A percentile compares a stretch with the other conserved stretches of the same genome.
Conservation (phyloP, 1,140 invertebrate genomes). For the Babylonia areolata region DNA sequence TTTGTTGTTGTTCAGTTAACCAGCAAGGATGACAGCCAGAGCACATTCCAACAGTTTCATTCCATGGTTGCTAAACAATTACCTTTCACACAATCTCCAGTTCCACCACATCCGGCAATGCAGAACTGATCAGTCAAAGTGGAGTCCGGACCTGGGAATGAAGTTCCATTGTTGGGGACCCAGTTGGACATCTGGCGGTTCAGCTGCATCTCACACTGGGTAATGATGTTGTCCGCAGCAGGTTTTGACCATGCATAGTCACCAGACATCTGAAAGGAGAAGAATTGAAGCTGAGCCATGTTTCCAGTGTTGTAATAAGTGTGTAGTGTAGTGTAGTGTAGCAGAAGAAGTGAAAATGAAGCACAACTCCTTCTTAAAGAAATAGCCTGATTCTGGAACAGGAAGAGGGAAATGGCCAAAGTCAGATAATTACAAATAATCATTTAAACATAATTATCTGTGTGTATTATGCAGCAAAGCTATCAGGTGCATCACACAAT, state of each 20-base stretch:
- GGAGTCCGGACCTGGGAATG: conserved; percentile 36
- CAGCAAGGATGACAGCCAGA: too few relatives aligned
- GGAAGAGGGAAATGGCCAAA: too few relatives aligned
- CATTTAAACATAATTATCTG: too few relatives aligned
- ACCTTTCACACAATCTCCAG: conserved; percentile 57
- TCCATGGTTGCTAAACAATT: neutral
- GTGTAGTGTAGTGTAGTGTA: neutral
- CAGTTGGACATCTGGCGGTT: conserved; percentile 49
- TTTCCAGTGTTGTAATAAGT: neutral
- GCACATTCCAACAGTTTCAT: too few relatives aligned
- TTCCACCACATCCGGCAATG: conserved; percentile 54
- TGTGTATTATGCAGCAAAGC: too few relatives aligned
- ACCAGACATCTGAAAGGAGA: conserved; percentile 50
- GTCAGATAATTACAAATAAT: too few relatives aligned
- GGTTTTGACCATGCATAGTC: conserved; percentile 49
- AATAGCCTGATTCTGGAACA: too few relatives aligned
- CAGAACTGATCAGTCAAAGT: conserved; percentile 52
- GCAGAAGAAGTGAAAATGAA: too few relatives aligned
- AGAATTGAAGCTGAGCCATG: neutral
- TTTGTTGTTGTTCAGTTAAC: too few relatives aligned
- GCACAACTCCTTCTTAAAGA: too few relatives aligned
- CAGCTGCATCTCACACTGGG: conserved; percentile 55
- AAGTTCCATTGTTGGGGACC: conserved; percentile 27
- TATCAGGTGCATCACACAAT: too few relatives aligned
- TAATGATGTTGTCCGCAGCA: conserved; percentile 52